These are phyloP conservation scores for Volucella bombylans DNA, from an alignment of 2,888 invertebrate species.

Conservation along the genomic window DNA sequence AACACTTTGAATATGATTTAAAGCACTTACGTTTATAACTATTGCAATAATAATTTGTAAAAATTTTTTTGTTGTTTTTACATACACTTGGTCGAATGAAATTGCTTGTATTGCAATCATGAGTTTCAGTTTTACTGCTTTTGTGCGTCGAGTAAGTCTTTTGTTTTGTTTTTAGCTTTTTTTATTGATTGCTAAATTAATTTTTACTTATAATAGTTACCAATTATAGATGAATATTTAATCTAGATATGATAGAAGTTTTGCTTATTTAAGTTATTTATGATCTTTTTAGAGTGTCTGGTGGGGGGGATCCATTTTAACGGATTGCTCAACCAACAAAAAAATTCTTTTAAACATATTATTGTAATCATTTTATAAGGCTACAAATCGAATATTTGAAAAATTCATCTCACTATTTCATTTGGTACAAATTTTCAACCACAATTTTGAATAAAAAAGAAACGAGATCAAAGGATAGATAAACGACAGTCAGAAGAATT, in stretches of 20 bases:
- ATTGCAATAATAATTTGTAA: conserved; percentile 42
- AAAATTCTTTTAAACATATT: too few relatives aligned
- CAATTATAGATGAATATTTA: conserved; percentile 2
- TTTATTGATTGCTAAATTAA: conserved; percentile 27
- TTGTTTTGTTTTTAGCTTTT: conserved; percentile 11
- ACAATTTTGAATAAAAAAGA: too few relatives aligned
- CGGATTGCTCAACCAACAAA: too few relatives aligned
- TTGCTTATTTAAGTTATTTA: conserved; percentile 13
- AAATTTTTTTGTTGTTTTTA: conserved; percentile 27
- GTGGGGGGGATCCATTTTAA: too few relatives aligned
- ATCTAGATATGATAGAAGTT: conserved; percentile 5
- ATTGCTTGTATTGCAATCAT: conserved; percentile 52
- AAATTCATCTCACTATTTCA: too few relatives aligned
- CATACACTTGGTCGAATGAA: conserved; percentile 42
- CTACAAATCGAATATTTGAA: too few relatives aligned
- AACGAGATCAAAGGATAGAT: too few relatives aligned
- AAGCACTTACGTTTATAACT: conserved; percentile 53
- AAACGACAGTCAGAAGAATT: too few relatives aligned
- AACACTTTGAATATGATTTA: conserved; percentile 43
- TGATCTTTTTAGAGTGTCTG: too few relatives aligned
- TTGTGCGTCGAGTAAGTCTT: conserved; percentile 61
- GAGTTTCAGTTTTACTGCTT: conserved; percentile 15
- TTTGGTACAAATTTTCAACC: too few relatives aligned
- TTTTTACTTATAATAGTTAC: conserved; percentile 19
- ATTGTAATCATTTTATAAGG: too few relatives aligned